These are phyloP conservation scores for Dissostichus mawsoni DNA, from an alignment of 2,113 vertebrate species.

Conservation along the genomic window DNA sequence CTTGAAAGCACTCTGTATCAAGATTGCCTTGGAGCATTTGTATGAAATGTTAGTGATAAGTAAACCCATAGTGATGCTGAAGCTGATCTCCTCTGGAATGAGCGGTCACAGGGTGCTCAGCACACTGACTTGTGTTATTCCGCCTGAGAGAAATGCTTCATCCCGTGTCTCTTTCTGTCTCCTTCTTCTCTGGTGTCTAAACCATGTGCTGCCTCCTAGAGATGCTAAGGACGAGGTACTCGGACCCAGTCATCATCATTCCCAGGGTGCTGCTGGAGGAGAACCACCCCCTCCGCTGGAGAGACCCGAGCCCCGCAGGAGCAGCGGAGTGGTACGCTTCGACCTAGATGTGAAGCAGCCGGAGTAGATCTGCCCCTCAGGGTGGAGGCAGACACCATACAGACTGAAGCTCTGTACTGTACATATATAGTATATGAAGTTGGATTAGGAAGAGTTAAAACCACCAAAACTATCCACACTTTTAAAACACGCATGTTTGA, in stretches of 20 bases:
- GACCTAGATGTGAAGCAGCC: constrained; percentile 79
- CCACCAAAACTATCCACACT: constrained; percentile 13
- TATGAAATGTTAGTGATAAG: neutral
- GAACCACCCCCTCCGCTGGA: constrained; percentile 79
- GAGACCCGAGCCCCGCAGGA: constrained; percentile 73
- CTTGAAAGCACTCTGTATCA: neutral
- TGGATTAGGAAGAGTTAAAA: constrained; percentile 43
- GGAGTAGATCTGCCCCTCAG: constrained; percentile 52
- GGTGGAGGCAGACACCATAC: constrained; percentile 20
- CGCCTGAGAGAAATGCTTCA: constrained; percentile 64
- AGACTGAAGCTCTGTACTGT: constrained; percentile 66
- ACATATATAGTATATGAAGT: constrained; percentile 71
- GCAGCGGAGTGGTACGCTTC: constrained; percentile 81
- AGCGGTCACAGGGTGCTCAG: constrained; percentile 77
- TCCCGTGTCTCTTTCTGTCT: constrained; percentile 76
- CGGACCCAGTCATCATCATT: constrained; percentile 84
- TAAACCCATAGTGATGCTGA: neutral
- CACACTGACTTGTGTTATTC: constrained; percentile 37
- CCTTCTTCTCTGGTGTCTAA: constrained; percentile 65
- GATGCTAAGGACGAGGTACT: constrained; percentile 81
- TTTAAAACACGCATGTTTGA: constrained; percentile 68
- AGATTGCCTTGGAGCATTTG: neutral
- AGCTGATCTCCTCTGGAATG: constrained; percentile 47
- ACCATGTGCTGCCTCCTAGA: constrained; percentile 82
- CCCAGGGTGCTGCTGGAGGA: constrained; percentile 85